Base-by-base conservation (phyloP, 2,797 vertebrate species). In the Lemur catta region DNA sequence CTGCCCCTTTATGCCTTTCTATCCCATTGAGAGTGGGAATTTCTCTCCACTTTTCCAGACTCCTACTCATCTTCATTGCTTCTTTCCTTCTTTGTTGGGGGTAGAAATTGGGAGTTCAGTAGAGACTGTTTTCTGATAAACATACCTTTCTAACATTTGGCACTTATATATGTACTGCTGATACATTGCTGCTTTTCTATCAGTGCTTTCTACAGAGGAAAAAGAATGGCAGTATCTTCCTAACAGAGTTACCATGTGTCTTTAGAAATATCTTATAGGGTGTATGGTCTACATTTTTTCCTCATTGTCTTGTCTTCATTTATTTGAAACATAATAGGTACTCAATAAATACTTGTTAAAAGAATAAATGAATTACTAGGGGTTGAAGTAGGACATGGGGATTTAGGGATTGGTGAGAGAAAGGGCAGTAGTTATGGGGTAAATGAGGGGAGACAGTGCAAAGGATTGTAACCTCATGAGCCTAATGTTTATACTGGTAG, bases 191-290 rank as follows among this genome's bases (percentile, higher is more conserved):
- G n/a, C 9, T 41, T 82, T 65, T 71, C 20, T 50, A 22, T 92
- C 9, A 52, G 18, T 84, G 35, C 41, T 92, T 89, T 90, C 65
- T 94, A 55, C 59, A 84, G 82, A 80, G 59, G 12, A 65, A 9
- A 41, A 80, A n/a, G 8, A 55, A 75, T 76, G 30, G 61, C 8
- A 72, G 35, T 52, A 65, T 50, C 46, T 86, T 67, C 30, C 46
- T 74, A 41, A 89, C 11, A 91, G 46, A 74, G 17, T 84, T 80
- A 81, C 35, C 6, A 17, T 28, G 35, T 89, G 14, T 48, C 48
- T 91, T 96, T 89, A 79, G 80, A 89, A 91, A 48, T 84, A 57
- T 33, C 41, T 43, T 75, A 61, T 65, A 80, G 92, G 35, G 28
- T 80, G 1, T 65, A 55, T 4, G 48, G 22, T 35, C 43, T 43